Evolutionary conservation across 1,140 invertebrate species (phyloP), one percentile per base, ranked within the genome.

Genomic region (Calliopsis andreniformis): DNA sequence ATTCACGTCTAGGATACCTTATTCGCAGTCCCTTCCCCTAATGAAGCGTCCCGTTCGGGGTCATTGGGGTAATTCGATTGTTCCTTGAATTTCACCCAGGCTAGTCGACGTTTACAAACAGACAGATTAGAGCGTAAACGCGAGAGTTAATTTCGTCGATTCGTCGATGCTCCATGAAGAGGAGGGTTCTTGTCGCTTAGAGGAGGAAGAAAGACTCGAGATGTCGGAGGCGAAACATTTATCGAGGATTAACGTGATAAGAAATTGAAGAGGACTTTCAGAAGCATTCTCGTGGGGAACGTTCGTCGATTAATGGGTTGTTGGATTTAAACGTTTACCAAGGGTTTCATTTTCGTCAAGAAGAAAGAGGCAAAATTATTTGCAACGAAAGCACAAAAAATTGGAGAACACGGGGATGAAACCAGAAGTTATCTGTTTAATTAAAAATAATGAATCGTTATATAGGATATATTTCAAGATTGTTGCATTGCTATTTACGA

Each of bases 221-320:
- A 20, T 28, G 47, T 45, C 18, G 4, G 53, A n/a, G 16, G 18
- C 10, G 45, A 2, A 51, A 35, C 28, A 35, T 64, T 66, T 43
- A 25, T 28, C 61, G n/a, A 8, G 42, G 51, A 67, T 75, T 58
- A 67, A 25, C 39, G 62, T 28, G 64, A 67, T 58, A 47, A 66
- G 56, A 43, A 39, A 64, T 66, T 32, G 10, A 51, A 45, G 49
- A 43, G 35, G 14, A 18, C 32, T 3, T 55, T 64, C 18, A 53
- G 20, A 20, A 20, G 47, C 14, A 12, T 18, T n/a, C 8, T 30
- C n/a, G 8, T 18, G 20, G 30, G 28, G n/a, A 28, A 16, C 16
- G 10, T n/a, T 25, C 7, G 16, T 18, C 4, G 45, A 25, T 28
- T 73, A n/a, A 28, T 23, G 10, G 47, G 53, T 42, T 35, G 18